A percentile compares a stretch with the other conserved stretches of the same genome.
These are phyloP conservation scores for Todus mexicanus DNA, from an alignment of 2,797 vertebrate genomes.

Conservation along the genomic window DNA sequence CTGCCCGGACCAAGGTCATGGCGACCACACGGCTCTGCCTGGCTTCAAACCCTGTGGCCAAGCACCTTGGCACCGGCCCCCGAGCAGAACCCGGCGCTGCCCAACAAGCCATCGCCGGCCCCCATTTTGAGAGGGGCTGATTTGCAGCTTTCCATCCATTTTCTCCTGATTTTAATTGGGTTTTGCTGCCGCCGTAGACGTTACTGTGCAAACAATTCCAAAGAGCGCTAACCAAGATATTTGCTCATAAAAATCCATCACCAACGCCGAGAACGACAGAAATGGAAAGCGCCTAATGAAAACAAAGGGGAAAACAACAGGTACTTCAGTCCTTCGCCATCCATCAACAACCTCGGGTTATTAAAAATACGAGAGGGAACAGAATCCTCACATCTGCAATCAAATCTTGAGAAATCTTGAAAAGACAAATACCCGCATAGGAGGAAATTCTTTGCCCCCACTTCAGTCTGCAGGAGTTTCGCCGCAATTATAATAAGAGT, in stretches of 20 bases:
- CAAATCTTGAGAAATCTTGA: neutral
- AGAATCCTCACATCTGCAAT: neutral
- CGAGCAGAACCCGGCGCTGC: neutral
- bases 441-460: conserved; percentile 27
- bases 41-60: neutral
- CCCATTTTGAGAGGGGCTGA: neutral
- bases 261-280: neutral
- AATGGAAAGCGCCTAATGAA: conserved; percentile 40
- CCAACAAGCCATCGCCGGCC: fast-evolving
- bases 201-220: neutral
- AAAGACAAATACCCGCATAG: neutral
- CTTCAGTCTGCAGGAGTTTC: conserved; percentile 39
- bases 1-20: fast-evolving
- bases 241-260: conserved; percentile 31
- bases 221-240: neutral
- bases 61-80: neutral
- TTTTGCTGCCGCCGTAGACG: neutral
- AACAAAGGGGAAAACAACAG: conserved; percentile 47
- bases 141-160: neutral
- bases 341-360: neutral
- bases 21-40: fast-evolving
- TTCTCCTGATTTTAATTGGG: neutral
- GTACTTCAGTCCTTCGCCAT: neutral
- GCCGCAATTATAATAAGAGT: neutral
- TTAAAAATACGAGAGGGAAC: neutral